These are phyloP conservation scores for Xenus cinereus DNA, from an alignment of 2,113 vertebrate species.

Conservation along the genomic window DNA sequence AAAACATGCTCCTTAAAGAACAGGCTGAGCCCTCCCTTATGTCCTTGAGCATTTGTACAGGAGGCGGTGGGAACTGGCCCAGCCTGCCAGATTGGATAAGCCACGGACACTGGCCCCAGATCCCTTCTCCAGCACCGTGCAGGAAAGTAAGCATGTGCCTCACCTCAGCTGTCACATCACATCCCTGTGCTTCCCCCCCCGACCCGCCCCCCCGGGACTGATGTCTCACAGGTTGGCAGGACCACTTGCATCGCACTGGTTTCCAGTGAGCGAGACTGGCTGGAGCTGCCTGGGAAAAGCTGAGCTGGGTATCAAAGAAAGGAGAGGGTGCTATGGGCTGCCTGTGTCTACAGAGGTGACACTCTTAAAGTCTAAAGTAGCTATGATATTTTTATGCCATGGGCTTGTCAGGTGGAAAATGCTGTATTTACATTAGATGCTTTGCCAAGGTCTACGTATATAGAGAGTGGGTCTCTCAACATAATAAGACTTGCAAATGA, in stretches of 20 bases:
- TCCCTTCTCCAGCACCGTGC: not conserved
- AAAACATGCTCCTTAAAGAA: not conserved
- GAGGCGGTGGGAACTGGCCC: not conserved
- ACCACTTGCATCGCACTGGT: not conserved
- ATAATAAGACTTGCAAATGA: not conserved
- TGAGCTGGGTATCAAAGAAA: not conserved
- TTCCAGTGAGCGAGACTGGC: not conserved
- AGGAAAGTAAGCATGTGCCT: not conserved
- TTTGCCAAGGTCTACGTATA: not conserved
- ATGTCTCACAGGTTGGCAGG: not conserved
- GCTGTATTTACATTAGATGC: not conserved
- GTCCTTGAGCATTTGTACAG: not conserved
- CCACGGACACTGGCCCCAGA: not conserved
- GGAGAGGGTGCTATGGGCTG: not conserved
- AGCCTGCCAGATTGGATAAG: not conserved
- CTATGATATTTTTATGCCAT: no score
- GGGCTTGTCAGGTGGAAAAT: not conserved
- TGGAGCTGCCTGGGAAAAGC: not conserved
- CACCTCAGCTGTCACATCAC: not conserved
- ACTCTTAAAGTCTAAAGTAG: not conserved
- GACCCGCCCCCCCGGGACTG: not conserved
- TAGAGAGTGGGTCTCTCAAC: not conserved
- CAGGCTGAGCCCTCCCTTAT: not conserved
- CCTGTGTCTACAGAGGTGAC: no score
- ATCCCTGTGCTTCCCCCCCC: not conserved